Evolutionary conservation across 2,797 vertebrate genomes (phyloP).

Genomic region (Anguilla pacifica): DNA sequence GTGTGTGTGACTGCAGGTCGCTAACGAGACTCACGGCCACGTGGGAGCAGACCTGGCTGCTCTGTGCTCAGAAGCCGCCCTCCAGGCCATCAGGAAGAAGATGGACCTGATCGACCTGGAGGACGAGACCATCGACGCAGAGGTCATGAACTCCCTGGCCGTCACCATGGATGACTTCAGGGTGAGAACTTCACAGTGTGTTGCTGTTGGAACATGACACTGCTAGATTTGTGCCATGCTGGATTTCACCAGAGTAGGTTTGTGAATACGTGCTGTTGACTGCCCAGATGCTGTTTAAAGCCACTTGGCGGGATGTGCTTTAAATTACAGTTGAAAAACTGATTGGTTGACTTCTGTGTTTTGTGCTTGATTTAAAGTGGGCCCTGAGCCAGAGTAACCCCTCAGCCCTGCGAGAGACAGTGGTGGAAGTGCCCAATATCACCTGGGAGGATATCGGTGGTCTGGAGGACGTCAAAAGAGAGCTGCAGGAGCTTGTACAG

Average conservation of each 20-base stretch:
- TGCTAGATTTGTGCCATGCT: neutral
- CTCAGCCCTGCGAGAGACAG: conserved; percentile 93
- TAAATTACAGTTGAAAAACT: neutral
- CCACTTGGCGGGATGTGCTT: neutral
- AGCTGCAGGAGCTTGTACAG: conserved; percentile 97
- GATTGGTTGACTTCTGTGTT: neutral
- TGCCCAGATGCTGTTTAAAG: neutral
- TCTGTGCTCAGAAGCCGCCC: conserved; percentile 94
- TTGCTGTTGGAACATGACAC: neutral
- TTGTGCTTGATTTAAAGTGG: conserved; percentile 74
- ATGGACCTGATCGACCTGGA: conserved; percentile 98
- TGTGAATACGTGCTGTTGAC: neutral
- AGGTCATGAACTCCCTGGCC: conserved; percentile 97
- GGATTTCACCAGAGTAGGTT: neutral
- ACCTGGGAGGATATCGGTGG: conserved; percentile 98
- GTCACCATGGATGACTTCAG: conserved; percentile 99
- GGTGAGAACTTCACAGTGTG: conserved; percentile 68
- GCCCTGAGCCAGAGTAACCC: conserved; percentile 98
- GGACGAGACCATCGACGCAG: conserved; percentile 97
- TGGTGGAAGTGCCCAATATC: conserved; percentile 97
- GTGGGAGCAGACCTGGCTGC: conserved; percentile 97
- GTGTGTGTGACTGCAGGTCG: conserved; percentile 74
- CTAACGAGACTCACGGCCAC: conserved; percentile 96
- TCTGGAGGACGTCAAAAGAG: conserved; percentile 96
- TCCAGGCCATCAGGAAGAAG: conserved; percentile 98